Evolutionary conservation across 2,888 invertebrate genomes (phyloP).

Genomic region (Troides oblongomaculatus): DNA sequence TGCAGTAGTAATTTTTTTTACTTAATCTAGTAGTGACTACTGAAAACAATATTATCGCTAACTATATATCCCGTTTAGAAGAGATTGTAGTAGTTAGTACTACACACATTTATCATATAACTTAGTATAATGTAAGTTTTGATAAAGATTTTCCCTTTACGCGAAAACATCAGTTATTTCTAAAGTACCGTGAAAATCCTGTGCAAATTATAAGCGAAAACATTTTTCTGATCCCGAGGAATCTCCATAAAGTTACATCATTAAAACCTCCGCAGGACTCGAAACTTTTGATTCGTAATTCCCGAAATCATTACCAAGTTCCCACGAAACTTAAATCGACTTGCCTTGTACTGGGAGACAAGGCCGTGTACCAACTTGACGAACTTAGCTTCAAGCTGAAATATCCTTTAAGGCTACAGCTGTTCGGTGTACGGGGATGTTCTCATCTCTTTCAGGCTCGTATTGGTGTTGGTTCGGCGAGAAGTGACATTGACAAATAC

Average conservation of each 20-base stretch:
- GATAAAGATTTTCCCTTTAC: no score
- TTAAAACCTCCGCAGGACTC: constrained; percentile 39
- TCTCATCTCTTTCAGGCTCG: background rate
- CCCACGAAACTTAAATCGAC: constrained; percentile 56
- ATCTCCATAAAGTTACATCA: constrained; percentile 33
- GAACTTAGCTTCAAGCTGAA: constrained; percentile 4
- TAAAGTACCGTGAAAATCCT: background rate
- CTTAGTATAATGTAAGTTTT: no score
- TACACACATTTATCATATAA: no score
- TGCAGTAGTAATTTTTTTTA: no score
- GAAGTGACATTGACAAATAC: constrained; percentile 43
- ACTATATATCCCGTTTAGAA: no score
- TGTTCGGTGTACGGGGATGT: constrained; percentile 23
- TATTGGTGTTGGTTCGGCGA: constrained; percentile 28
- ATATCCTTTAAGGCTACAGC: constrained; percentile 26
- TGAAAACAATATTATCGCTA: no score
- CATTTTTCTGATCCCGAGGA: constrained; percentile 9
- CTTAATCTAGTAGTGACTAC: no score
- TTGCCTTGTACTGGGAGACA: constrained; percentile 50
- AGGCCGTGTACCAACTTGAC: constrained; percentile 34
- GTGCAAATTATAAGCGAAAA: constrained; percentile 3
- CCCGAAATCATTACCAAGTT: constrained; percentile 58
- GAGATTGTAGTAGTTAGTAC: no score
- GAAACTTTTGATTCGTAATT: constrained; percentile 50
- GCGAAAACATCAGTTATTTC: no score